phyloP scores from a whole-genome alignment of 2,113 vertebrate species.

The Tragelaphus scriptus region DNA sequence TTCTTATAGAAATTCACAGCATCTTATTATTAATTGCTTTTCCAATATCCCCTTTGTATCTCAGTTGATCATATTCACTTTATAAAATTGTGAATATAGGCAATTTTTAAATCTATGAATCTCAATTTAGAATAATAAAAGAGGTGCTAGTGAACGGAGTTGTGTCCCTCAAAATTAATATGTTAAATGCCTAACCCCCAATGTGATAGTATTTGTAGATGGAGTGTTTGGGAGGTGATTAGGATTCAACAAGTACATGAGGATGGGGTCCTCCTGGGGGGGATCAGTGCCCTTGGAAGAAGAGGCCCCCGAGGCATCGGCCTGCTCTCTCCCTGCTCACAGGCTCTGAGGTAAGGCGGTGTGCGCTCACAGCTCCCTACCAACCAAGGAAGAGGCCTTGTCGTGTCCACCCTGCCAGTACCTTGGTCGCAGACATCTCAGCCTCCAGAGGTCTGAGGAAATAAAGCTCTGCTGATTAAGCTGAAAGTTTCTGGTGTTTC shows the following conservation, averaged over 20 bases:
- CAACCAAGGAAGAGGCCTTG: neutral
- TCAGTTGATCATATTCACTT: neutral
- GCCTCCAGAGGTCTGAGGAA: neutral
- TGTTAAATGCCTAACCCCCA: neutral
- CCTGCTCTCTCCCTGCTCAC: no score
- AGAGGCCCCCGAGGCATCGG: neutral
- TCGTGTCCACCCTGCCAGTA: neutral
- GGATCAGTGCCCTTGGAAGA: neutral
- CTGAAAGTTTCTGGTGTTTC: neutral
- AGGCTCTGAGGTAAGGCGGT: neutral
- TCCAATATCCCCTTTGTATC: neutral
- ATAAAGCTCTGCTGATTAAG: neutral
- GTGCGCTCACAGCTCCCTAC: neutral
- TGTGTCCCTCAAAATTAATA: neutral
- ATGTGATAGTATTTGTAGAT: neutral
- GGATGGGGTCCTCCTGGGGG: no score
- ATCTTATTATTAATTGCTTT: neutral
- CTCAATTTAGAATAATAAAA: neutral
- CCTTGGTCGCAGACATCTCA: neutral
- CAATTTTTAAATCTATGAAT: neutral
- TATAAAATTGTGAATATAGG: neutral
- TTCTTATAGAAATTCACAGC: neutral
- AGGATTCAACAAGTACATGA: neutral
- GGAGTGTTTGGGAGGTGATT: neutral
- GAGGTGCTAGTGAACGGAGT: neutral